Base-by-base conservation (phyloP, 2,888 invertebrate genomes). In the Eupithecia dodoneata region DNA sequence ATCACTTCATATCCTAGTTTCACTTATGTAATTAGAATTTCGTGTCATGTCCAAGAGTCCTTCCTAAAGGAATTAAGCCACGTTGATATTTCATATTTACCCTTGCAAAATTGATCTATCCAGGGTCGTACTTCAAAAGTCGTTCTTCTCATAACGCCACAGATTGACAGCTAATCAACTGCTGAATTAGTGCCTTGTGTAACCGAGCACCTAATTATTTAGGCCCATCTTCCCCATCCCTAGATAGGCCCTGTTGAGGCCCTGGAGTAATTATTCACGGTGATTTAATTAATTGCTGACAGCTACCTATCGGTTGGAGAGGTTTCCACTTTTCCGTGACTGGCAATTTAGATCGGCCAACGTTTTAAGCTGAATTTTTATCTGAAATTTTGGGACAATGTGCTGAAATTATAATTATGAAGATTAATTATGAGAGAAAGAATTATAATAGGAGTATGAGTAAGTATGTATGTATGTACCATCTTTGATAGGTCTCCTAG, bases 201-300 rank as follows among this genome's bases (percentile, higher is more conserved):
- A 30, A 70, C 52, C 63, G 67, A 55, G 18, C 42, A n/a, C n/a
- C 71, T 66, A 75, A 75, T 75, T 47, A 75, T 73, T 72, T 72
- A 72, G 63, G 45, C 63, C 76, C 67, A 49, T 74, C 67, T 59
- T 30, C 30, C 30, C 30, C 30, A 10, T 63, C 63, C 59, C 59
- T 55, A 10, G 6, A 55, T 5, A 15, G 45, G 45, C 10, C 67
- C 67, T 18, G 12, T 6, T 69, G 72, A 80, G 77, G 55, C 81
- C 74, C 82, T 80, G 84, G 59, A 1, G 66, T 67, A 42, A 76
- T 81, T 55, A 59, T 77, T 80, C 76, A 75, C 76, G 79, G 80
- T 82, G 63, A 85, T 87, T 84, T 83, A 85, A 86, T 87, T 81
- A 80, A 77, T 74, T 44, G 10, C 72, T 70, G 76, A 73, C 79